phyloP scores from a whole-genome alignment of 2,797 vertebrate species.

The Sciurus carolinensis region DNA sequence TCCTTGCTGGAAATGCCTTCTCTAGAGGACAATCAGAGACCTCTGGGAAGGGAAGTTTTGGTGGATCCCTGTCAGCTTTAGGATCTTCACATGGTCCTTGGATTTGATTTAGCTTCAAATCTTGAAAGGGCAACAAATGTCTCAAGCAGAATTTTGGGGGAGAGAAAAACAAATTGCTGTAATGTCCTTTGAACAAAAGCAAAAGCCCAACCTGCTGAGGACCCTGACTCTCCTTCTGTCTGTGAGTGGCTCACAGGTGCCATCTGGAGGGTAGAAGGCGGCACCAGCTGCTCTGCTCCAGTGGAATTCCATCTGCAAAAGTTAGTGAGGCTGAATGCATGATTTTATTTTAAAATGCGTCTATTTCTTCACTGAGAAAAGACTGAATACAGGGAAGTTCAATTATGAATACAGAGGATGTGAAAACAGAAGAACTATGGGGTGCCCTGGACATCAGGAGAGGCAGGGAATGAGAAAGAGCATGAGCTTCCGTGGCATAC shows the following conservation, averaged over 20 bases:
- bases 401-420: neutral
- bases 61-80: constrained; percentile 77
- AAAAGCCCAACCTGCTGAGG: neutral
- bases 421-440: neutral
- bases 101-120: constrained; percentile 85
- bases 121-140: constrained; percentile 81
- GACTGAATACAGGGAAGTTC: neutral
- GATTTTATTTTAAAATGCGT: neutral
- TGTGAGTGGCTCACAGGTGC: constrained; percentile 58
- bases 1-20: constrained; percentile 70
- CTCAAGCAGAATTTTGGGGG: constrained; percentile 79
- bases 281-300: neutral
- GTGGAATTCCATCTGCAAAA: fast-evolving
- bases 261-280: constrained; percentile 71
- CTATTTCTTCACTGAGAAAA: neutral
- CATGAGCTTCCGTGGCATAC: neutral
- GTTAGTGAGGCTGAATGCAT: neutral
- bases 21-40: constrained; percentile 78
- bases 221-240: neutral
- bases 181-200: constrained; percentile 77
- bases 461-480: neutral
- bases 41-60: constrained; percentile 77
- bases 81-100: constrained; percentile 78
- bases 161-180: constrained; percentile 75
- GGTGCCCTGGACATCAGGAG: too few relatives aligned